Evolutionary conservation across 2,888 invertebrate genomes (phyloP), one percentile per base, ranked within the genome.

Genomic region (Lithosia quadra): DNA sequence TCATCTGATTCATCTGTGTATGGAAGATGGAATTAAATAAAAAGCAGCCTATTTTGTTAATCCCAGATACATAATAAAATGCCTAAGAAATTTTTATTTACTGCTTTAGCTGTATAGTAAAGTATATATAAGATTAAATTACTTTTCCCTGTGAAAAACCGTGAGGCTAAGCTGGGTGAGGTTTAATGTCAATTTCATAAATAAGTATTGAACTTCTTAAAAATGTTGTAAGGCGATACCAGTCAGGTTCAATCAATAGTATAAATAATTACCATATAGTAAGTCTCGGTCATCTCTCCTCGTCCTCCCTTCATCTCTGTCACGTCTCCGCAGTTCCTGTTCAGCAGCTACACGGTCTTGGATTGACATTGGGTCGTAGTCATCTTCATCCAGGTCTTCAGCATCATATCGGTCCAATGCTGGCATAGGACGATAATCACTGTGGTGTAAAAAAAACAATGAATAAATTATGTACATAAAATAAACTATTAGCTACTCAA

Each of bases 351-450:
- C 94, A 1, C 99, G 96, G 67, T 98, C 99, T 59, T 96, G 97
- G 71, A 98, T 96, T 0, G 99, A 99, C 91, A 99, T 95, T 60
- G 97, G 97, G 63, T 98, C 98, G 85, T 98, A 99, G 60, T 98
- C 98, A 5, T 96, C 97, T 70, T 96, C 96, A 86, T 99, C 99
- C 80, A 99, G 90, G 77, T 97, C 96, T 72, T 97, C 97, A 0
- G 96, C 96, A 89, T 99, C 99, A 87, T 99, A 99, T 34, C 96
- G 96, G 94, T 99, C 99, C 86, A 99, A 93, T 49, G 97, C 99
- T 53, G 99, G 98, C 96, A 99, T 99, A 2, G 98, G 97, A 4
- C 99, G 99, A 92, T 99, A 99, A 93, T 99, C 99, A 77, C 98
- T 99, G 87, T 21, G 10, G 0, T 10, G 21, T 28, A 33, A 34